Conservation (phyloP, 2,797 vertebrate species). For the Sebastes cheni region DNA sequence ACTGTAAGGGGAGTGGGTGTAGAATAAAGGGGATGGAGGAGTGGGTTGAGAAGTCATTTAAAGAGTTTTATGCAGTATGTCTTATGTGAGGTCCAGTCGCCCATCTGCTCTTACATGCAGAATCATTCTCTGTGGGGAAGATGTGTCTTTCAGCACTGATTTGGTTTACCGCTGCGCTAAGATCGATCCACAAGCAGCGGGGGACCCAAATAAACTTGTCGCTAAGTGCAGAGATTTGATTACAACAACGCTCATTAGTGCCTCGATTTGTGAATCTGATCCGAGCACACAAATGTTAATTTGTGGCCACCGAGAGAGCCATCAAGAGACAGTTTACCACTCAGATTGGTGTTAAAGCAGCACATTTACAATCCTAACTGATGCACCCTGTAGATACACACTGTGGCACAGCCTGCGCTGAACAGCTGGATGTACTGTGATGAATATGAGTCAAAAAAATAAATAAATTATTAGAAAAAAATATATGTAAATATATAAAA, state of each 20-base stretch:
- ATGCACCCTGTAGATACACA: background rate
- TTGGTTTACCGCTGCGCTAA: background rate
- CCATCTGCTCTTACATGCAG: background rate
- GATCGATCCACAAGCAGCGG: conserved; percentile 11
- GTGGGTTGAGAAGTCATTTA: conserved; percentile 40
- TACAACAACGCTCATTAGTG: background rate
- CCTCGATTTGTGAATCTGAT: background rate
- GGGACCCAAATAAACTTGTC: conserved; percentile 2
- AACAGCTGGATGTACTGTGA: background rate
- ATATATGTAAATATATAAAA: background rate
- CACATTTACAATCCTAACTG: background rate
- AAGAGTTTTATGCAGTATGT: conserved; percentile 16
- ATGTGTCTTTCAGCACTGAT: conserved; percentile 14
- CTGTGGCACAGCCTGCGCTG: background rate
- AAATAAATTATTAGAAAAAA: background rate
- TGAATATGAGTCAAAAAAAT: background rate
- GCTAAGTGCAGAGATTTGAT: conserved; percentile 16
- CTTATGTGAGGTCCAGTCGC: background rate
- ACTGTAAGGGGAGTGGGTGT: background rate
- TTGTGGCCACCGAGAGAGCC: background rate
- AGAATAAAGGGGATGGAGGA: conserved; percentile 11
- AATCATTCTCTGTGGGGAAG: background rate
- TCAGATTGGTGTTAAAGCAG: background rate
- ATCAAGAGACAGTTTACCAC: background rate
- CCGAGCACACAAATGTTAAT: background rate